Evolutionary conservation across 37 sponge, comb jelly and placozoan genomes (phyloP), one percentile per base, ranked within the genome.

Genomic region (Haliclona indistincta): DNA sequence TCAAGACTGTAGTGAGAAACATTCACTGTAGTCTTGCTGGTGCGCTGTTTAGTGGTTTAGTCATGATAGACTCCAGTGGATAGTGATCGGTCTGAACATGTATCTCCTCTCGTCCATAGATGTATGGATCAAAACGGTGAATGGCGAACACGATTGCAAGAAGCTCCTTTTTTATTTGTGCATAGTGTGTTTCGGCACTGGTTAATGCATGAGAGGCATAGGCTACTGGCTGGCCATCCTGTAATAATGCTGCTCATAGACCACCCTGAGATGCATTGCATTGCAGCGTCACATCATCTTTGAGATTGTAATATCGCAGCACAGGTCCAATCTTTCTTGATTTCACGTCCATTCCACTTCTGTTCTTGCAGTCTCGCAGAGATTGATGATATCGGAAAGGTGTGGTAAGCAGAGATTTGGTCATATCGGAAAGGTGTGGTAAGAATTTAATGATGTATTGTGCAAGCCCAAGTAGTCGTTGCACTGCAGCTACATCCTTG

Each of bases 291-390:
- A n/a, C n/a, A n/a, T 49, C 53, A 20, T 49, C 53, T 49, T 49
- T 49, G 17, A 49, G 13, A 49, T 49, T 49, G 53, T 49, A 49
- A 17, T 49, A 49, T 20, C 53, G 53, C 53, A 49, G 53, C 17
- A 49, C 53, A 20, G 53, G 53, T 13, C 17, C 17, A 49, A 13
- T 49, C 13, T 13, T 49, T 13, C 13, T 17, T 20, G 53, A 13
- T 49, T 49, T 49, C 53, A 20, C 17, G 53, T 20, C 17, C 17
- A 17, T 49, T 49, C 17, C 53, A 13, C 44, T 22, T 86, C 79
- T 40, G 77, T 85, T 10, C 51, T 56, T 26, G 71, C 43, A 28
- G 78, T 79, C 17, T 53, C 67, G 52, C 74, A 11, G n/a, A n/a
- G n/a, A n/a, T n/a, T n/a, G n/a, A n/a, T n/a, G n/a, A n/a, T 49